phyloP scores from a whole-genome alignment of 2,797 vertebrate genomes.

The Chelidonichthys spinosus region DNA sequence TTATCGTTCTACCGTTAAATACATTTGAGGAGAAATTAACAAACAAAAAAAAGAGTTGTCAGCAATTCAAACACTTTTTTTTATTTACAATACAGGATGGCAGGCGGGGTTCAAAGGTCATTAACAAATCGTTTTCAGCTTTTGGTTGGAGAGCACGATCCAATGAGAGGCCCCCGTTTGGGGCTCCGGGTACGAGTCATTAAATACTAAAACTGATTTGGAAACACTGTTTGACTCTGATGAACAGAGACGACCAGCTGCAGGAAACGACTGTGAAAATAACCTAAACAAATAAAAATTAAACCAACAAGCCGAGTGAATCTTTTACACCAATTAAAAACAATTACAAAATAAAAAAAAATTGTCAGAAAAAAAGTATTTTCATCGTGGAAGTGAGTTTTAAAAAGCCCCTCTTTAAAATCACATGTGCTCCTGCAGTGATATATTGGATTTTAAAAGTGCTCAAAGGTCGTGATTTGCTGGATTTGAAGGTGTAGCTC shows the following conservation, averaged over 20 bases:
- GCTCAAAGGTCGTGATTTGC: slow-evolving; percentile 40
- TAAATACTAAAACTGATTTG: slow-evolving; percentile 17
- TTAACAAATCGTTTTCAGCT: slow-evolving; percentile 10
- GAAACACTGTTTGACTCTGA: slow-evolving; percentile 44
- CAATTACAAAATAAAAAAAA: neutral
- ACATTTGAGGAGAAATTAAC: slow-evolving; percentile 48
- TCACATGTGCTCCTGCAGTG: neutral
- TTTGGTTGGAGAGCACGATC: slow-evolving; percentile 14
- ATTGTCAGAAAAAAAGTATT: too few relatives aligned
- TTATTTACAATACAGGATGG: slow-evolving; percentile 67
- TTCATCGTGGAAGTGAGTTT: neutral
- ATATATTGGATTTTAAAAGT: neutral
- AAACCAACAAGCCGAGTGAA: neutral
- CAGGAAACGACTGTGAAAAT: slow-evolving; percentile 3
- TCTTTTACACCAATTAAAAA: slow-evolving; percentile 15
- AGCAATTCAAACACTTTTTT: slow-evolving; percentile 49
- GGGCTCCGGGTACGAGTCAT: slow-evolving; percentile 1
- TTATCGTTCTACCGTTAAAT: slow-evolving; percentile 54
- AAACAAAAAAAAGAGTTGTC: slow-evolving; percentile 52
- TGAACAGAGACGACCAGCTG: slow-evolving; percentile 23
- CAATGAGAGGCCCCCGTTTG: neutral
- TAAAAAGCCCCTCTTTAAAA: slow-evolving; percentile 19
- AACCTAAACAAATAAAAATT: slow-evolving; percentile 16
- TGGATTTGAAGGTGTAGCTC: slow-evolving; percentile 8
- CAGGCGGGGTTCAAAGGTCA: slow-evolving; percentile 35